phyloP scores from a whole-genome alignment of 2,113 vertebrate species.

The Pseudolaguvia tuberculata region DNA sequence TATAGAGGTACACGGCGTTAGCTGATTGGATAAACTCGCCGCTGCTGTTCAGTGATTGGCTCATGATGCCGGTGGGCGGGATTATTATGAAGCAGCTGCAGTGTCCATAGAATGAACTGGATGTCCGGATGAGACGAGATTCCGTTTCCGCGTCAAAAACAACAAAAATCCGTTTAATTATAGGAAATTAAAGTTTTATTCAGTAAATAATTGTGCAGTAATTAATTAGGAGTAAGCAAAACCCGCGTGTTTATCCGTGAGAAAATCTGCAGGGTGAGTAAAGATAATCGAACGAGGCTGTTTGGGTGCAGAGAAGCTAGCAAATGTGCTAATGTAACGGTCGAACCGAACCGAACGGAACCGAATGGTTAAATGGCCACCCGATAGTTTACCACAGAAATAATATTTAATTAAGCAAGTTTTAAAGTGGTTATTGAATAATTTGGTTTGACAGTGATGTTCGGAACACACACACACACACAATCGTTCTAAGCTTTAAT shows the following conservation, averaged over 20 bases:
- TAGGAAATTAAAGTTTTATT: no score
- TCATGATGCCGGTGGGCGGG: conserved; percentile 6
- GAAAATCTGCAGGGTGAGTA: conserved; percentile 25
- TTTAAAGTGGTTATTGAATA: no score
- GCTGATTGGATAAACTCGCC: conserved; percentile 48
- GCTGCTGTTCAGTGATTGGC: conserved; percentile 3
- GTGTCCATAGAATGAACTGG: conserved; percentile 53
- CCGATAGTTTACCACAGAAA: not conserved
- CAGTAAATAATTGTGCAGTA: no score
- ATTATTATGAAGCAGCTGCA: conserved; percentile 30
- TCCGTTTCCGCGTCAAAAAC: no score
- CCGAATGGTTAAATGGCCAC: not conserved
- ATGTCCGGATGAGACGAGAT: conserved; percentile 25
- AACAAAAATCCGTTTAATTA: no score
- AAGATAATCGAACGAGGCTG: not conserved
- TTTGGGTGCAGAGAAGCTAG: not conserved
- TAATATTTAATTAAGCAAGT: not conserved
- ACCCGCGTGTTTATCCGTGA: not conserved
- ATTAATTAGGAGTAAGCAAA: not conserved
- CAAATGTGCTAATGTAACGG: not conserved
- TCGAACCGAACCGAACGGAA: no score
- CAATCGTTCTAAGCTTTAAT: no score
- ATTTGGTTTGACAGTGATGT: no score
- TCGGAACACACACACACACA: no score
- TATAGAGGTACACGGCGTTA: not conserved